Evolutionary conservation across 2,888 invertebrate species (phyloP).

Genomic region (Aquatica leii): DNA sequence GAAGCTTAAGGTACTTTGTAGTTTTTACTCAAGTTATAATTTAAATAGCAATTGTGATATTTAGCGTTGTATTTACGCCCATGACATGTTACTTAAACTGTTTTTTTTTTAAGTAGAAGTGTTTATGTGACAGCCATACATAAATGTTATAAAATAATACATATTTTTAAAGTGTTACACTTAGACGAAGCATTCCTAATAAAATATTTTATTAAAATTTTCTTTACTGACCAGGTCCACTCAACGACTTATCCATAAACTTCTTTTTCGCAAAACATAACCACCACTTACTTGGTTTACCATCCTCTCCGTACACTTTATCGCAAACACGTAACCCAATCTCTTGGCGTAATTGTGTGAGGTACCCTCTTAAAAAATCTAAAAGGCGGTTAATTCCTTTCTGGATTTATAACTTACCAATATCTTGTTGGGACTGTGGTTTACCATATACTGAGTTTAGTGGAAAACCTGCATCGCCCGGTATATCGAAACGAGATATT

Average conservation of each 20-base stretch:
- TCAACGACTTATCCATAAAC: conserved; percentile 98
- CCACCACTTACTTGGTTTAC: conserved; percentile 99
- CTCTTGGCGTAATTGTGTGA: conserved; percentile 95
- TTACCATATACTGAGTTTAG: conserved; percentile 94
- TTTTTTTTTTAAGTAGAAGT: background rate
- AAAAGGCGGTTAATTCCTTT: conserved; percentile 53
- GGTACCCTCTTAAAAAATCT: conserved; percentile 92
- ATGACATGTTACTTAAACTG: background rate
- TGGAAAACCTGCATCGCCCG: conserved; percentile 94
- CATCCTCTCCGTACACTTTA: conserved; percentile 90
- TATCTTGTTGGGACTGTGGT: conserved; percentile 79
- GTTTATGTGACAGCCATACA: conserved; percentile 18
- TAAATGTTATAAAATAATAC: conserved; percentile 12
- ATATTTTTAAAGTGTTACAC: no score
- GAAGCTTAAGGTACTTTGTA: background rate
- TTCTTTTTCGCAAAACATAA: conserved; percentile 98
- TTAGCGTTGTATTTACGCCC: background rate
- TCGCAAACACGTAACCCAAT: conserved; percentile 91
- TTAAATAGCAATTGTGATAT: background rate
- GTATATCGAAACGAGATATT: conserved; percentile 93
- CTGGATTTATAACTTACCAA: no score
- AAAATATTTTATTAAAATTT: conserved; percentile 1
- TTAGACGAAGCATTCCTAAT: background rate
- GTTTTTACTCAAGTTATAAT: background rate
- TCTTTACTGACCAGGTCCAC: conserved; percentile 82